phyloP scores from a whole-genome alignment of 1,140 invertebrate genomes.

The Nephila pilipes region DNA sequence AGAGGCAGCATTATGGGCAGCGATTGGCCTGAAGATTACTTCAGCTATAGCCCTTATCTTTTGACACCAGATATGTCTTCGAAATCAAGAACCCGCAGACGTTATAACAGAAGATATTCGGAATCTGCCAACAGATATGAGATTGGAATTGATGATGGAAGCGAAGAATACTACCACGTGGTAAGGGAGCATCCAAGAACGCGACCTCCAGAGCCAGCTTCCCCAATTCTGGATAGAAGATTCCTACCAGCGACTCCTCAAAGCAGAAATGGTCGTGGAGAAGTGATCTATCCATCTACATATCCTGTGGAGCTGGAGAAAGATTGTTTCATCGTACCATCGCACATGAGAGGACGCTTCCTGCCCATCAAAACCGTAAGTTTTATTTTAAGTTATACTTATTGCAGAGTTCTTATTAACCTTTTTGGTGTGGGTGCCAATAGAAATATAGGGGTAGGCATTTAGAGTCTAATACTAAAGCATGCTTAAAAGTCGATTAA shows the following conservation, averaged over 20 bases:
- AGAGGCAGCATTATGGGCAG: slow-evolving; percentile 71
- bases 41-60: slow-evolving; percentile 72
- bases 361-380: slow-evolving; percentile 66
- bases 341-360: slow-evolving; percentile 65
- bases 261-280: slow-evolving; percentile 19
- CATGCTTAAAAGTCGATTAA: too few species aligned
- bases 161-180: slow-evolving; percentile 51
- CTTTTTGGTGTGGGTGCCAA: background rate
- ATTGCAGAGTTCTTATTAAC: background rate
- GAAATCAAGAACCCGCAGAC: slow-evolving; percentile 54
- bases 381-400: background rate
- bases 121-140: slow-evolving; percentile 55
- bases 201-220: slow-evolving; percentile 62
- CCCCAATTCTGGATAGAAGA: slow-evolving; percentile 64
- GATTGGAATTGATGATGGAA: slow-evolving; percentile 52
- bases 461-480: too few species aligned
- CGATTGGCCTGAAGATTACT: slow-evolving; percentile 70
- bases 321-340: slow-evolving; percentile 71
- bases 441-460: background rate
- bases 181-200: slow-evolving; percentile 57
- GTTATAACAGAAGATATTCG: slow-evolving; percentile 3
- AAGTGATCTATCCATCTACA: background rate
- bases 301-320: slow-evolving; percentile 60
- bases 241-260: slow-evolving; percentile 50
- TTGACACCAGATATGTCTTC: slow-evolving; percentile 65